These are phyloP conservation scores for Nomada flava DNA, from an alignment of 2,888 invertebrate species.

Conservation along the genomic window DNA sequence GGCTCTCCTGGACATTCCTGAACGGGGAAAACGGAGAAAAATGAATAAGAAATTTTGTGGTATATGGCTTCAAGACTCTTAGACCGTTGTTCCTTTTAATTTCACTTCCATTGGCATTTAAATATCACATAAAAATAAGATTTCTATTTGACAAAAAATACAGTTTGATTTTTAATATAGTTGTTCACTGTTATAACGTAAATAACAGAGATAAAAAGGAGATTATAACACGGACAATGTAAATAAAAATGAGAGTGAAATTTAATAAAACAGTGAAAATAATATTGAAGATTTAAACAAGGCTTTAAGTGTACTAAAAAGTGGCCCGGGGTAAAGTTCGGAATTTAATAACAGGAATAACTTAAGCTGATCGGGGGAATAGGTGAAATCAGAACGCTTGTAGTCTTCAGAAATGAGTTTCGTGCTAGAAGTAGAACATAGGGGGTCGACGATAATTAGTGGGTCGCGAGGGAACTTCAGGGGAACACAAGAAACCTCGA, in stretches of 20 bases:
- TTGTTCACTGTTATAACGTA: no score
- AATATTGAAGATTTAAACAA: no score
- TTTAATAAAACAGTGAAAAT: no score
- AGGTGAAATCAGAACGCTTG: background rate
- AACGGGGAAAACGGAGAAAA: conserved; percentile 55
- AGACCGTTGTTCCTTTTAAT: no score
- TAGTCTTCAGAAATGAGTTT: background rate
- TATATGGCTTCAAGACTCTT: no score
- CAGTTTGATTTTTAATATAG: no score
- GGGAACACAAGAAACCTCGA: conserved; percentile 29
- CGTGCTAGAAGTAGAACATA: conserved; percentile 31
- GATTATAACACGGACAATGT: background rate
- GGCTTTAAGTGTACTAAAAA: no score
- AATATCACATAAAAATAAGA: no score
- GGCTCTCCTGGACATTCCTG: conserved; percentile 92
- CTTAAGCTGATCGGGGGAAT: background rate
- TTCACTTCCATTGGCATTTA: no score
- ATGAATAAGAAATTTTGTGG: background rate
- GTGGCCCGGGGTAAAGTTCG: background rate
- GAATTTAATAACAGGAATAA: background rate
- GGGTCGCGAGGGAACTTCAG: conserved; percentile 32
- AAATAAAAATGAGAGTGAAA: background rate
- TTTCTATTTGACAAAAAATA: no score
- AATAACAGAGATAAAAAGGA: no score
- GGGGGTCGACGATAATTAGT: conserved; percentile 45